phyloP scores from a whole-genome alignment of 2,113 vertebrate genomes.

The Melanerpes formicivorus region DNA sequence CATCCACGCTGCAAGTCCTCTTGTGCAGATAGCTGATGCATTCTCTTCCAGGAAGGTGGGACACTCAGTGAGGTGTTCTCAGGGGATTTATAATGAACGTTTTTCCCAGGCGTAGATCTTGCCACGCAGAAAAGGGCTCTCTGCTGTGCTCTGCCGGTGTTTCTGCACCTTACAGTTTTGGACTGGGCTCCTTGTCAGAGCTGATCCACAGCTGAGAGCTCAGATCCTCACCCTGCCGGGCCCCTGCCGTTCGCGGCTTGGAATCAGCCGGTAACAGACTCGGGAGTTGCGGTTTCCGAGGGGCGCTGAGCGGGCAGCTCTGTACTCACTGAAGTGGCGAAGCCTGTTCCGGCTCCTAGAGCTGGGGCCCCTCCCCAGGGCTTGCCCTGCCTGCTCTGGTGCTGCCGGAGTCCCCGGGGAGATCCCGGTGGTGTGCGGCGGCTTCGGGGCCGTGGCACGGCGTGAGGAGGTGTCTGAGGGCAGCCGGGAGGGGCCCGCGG shows the following conservation, averaged over 20 bases:
- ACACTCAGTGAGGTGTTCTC: not conserved
- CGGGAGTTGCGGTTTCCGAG: not conserved
- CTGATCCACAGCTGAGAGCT: not conserved
- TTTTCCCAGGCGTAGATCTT: not conserved
- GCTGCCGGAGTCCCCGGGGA: no score
- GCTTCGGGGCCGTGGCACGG: no score
- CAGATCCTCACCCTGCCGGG: not conserved
- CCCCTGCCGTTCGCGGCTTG: not conserved
- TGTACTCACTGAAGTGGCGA: not conserved
- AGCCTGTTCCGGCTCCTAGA: not conserved
- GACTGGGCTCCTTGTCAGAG: not conserved
- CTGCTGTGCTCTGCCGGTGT: not conserved
- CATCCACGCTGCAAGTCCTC: accelerated
- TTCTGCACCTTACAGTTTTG: not conserved
- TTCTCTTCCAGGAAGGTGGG: not conserved
- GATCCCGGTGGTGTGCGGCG: no score
- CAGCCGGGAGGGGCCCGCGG: not conserved
- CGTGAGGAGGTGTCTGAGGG: not conserved
- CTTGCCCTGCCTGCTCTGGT: no score
- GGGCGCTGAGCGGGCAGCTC: conserved; percentile 4
- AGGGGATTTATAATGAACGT: accelerated
- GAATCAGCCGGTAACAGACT: not conserved
- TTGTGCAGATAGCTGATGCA: not conserved
- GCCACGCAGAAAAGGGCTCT: not conserved
- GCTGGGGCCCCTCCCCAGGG: no score